Base-by-base conservation (phyloP, 2,797 vertebrate genomes). In the Chanos chanos region DNA sequence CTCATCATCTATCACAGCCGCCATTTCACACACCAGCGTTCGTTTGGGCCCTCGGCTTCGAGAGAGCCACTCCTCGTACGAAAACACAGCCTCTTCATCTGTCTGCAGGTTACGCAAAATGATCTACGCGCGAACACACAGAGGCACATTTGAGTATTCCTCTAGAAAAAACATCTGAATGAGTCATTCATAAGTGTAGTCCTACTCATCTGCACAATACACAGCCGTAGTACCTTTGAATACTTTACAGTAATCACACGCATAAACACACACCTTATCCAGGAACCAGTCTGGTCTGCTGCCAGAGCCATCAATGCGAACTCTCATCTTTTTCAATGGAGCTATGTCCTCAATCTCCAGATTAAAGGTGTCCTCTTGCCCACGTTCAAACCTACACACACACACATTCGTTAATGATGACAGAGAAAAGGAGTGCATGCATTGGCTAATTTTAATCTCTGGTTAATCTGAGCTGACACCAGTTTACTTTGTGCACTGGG, bases 241-340 rank as follows among this genome's bases (percentile, higher is more conserved):
- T n/a, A n/a, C n/a, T n/a, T n/a, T n/a, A n/a, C n/a, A n/a, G n/a
- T n/a, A n/a, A n/a, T n/a, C 1, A 13, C n/a, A 28, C 9, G 31
- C 7, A 9, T 19, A 16, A n/a, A 53, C 56, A 55, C 51, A 81
- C 78, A 98, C 96, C 94, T 88, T 82, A 68, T 98, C 94, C 34
- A 98, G 81, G 79, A 94, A 96, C 96, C 96, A 99, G 78, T 99
- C 92, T 0, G 94, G 95, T 44, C 95, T 87, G 64, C 88, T 92
- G 16, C 97, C 97, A 7, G 90, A 87, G 25, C 93, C 94, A 0
- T 98, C 94, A 0, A 90, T 89, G 10, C 92, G 86, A 55, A 97
- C 79, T 65, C 97, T 89, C 89, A 99, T 94, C 85, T 99, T 99
- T 79, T 85, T 91, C 48, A 99, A 82, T 0, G 96, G 95, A 4